These are phyloP conservation scores for Trichogramma dendrolimi DNA, from an alignment of 2,888 invertebrate species.

Conservation along the genomic window DNA sequence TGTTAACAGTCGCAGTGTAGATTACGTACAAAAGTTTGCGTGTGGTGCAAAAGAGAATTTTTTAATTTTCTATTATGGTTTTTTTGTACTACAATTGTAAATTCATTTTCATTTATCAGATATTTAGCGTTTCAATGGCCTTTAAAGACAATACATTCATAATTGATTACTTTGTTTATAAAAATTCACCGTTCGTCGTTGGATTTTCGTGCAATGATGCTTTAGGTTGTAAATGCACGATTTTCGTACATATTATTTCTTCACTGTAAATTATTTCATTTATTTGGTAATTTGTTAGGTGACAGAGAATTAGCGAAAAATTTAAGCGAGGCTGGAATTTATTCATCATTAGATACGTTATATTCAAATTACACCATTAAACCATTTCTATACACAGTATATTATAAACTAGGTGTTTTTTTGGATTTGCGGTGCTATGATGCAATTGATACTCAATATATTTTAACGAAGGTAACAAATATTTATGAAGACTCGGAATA, in stretches of 20 bases:
- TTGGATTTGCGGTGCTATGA: conserved; percentile 37
- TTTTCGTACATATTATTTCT: neutral
- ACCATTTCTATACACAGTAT: conserved; percentile 30
- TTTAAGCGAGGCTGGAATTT: conserved; percentile 35
- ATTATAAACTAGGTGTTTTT: conserved; percentile 35
- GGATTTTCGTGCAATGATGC: conserved; percentile 36
- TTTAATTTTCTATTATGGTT: too few relatives aligned
- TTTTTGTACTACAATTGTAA: neutral
- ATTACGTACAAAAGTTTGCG: too few relatives aligned
- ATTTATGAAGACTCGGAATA: neutral
- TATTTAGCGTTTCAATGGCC: conserved; percentile 1
- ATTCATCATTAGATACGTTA: conserved; percentile 31
- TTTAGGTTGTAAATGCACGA: conserved; percentile 25
- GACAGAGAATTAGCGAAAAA: conserved; percentile 34
- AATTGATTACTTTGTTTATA: conserved; percentile 35
- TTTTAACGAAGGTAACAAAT: conserved; percentile 24
- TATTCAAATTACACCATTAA: conserved; percentile 28
- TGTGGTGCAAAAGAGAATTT: too few relatives aligned
- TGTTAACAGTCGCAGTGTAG: too few relatives aligned
- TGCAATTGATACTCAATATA: conserved; percentile 16
- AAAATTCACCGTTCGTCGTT: conserved; percentile 33
- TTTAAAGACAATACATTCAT: conserved; percentile 31
- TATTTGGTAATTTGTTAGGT: conserved; percentile 23
- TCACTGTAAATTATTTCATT: neutral
- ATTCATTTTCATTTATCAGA: conserved; percentile 2